Evolutionary conservation across 2,113 vertebrate genomes (phyloP).

Genomic region (Scophthalmus maximus): DNA sequence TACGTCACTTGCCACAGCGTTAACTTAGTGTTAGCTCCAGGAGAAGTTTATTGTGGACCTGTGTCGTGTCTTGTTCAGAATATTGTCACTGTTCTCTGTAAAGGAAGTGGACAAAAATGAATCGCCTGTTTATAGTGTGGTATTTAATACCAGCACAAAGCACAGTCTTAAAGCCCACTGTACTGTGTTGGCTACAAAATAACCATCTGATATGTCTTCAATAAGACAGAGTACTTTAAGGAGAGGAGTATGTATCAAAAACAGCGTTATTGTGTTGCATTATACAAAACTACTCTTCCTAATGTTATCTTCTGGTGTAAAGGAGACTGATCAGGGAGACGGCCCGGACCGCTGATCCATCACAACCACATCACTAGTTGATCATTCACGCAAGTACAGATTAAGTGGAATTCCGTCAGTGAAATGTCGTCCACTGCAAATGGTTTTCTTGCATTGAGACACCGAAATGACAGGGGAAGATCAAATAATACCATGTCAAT

Average conservation of each 20-base stretch:
- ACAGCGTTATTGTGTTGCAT: background rate
- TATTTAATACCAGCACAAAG: background rate
- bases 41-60: too few relatives aligned
- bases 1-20: background rate
- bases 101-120: background rate
- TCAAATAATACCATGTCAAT: background rate
- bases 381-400: background rate
- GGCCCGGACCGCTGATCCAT: background rate
- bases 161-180: background rate
- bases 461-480: background rate
- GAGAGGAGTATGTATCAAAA: background rate
- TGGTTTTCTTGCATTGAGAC: background rate
- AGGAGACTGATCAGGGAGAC: background rate
- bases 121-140: too few relatives aligned
- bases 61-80: too few relatives aligned
- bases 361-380: background rate
- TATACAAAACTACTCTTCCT: background rate
- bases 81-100: background rate
- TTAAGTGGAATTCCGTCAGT: background rate
- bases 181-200: too few relatives aligned
- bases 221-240: background rate
- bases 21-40: background rate
- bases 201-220: too few relatives aligned
- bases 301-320: background rate
- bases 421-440: too few relatives aligned